Base-by-base conservation (phyloP, 2,888 invertebrate species). In the Xiphydria camelus region DNA sequence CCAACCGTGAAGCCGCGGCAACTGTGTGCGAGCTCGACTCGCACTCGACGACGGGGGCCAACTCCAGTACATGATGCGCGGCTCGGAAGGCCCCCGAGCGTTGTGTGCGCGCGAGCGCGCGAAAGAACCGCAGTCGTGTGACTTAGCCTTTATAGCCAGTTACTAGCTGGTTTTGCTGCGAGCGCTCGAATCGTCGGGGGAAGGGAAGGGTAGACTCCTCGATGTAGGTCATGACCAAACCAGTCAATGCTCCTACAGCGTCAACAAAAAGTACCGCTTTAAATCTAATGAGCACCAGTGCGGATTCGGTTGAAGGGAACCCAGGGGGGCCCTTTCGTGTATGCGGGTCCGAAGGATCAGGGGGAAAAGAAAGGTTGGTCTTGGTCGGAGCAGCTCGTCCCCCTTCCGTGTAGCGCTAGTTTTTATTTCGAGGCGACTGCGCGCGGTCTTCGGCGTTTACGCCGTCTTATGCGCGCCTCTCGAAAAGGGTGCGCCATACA, bases 161-260 rank as follows among this genome's bases (percentile, higher is more conserved):
- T n/a, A n/a, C n/a, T n/a, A n/a, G n/a, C n/a, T n/a, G n/a, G n/a
- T n/a, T n/a, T n/a, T n/a, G n/a, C n/a, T n/a, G n/a, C n/a, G n/a
- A n/a, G n/a, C n/a, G n/a, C n/a, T n/a, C n/a, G n/a, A n/a, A n/a
- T n/a, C n/a, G n/a, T n/a, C n/a, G n/a, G n/a, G 25, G 14, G 29
- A 31, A 39, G 52, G 44, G 55, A 55, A 50, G 53, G 47, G 55
- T 53, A 53, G 53, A 49, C 52, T 43, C 52, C 43, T 43, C 45
- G 44, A 54, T 52, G 48, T 55, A 47, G 55, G 55, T 55, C 55
- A 55, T 50, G 55, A 53, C 48, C 53, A 53, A 50, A 51, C 48
- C 50, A 55, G 55, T 55, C 55, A 53, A 55, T 48, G 53, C 53
- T 55, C 51, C 47, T 51, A 23, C 34, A 34, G 34, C 4, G 34